A percentile compares a stretch with the other conserved stretches of the same genome.
phyloP scores from a whole-genome alignment of 2,888 invertebrate species.

The Ectemnius continuus region DNA sequence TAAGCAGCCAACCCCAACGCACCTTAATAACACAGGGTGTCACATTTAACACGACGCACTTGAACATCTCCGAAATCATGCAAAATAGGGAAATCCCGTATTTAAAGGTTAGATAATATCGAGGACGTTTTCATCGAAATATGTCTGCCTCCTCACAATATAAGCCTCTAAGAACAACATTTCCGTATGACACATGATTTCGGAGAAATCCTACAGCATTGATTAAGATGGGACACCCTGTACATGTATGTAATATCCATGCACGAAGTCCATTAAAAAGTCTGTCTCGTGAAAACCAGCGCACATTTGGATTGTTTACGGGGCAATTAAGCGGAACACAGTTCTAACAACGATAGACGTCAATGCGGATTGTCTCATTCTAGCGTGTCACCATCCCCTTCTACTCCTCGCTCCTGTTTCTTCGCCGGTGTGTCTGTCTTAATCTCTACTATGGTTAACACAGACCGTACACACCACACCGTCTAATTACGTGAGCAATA shows the following conservation, averaged over 20 bases:
- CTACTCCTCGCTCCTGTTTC: conserved; percentile 4
- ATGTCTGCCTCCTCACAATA: no score
- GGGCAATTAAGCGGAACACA: conserved; percentile 20
- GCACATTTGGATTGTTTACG: conserved; percentile 27
- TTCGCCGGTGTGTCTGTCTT: conserved; percentile 14
- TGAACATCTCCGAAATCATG: no score
- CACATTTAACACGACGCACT: no score
- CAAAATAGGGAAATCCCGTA: no score
- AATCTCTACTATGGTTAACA: conserved; percentile 14
- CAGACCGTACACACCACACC: no score
- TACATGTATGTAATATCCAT: conserved; percentile 37
- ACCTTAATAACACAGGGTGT: no score
- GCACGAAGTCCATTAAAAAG: conserved; percentile 52
- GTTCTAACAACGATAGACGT: conserved; percentile 23
- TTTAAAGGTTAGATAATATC: no score
- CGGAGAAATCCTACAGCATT: not conserved
- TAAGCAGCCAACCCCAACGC: no score
- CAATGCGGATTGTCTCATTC: conserved; percentile 2
- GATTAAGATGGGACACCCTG: not conserved
- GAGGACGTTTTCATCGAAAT: no score
- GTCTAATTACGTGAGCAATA: conserved; percentile 44
- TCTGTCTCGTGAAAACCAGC: conserved; percentile 49
- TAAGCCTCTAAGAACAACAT: no score
- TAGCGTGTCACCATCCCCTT: not conserved
- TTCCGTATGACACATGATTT: not conserved